Base-by-base conservation (phyloP, 2,113 vertebrate species). In the Puma concolor region DNA sequence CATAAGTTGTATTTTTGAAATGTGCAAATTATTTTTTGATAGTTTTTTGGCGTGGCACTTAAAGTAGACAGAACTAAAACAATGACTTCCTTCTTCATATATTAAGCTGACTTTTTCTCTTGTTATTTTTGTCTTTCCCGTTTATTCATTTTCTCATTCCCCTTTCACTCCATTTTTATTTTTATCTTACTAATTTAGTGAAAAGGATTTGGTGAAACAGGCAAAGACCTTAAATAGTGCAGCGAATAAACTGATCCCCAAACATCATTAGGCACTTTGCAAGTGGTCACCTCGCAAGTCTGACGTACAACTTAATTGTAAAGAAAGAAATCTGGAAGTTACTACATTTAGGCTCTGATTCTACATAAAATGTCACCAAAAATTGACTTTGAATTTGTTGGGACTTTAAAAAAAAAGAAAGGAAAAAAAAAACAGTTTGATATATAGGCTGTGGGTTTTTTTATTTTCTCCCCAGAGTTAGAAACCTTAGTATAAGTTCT, bases 201-300 rank as follows among this genome's bases (percentile, higher is more conserved):
- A 99, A 99, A 99, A 99, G 98, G 99, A 99, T 99, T 99, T 99
- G 99, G 99, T 99, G 99, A 99, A 99, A 99, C 99, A 99, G 99
- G 99, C 99, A 99, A 99, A 99, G 98, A 99, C 98, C 98, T 99
- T 99, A 99, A 99, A 99, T 98, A 99, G 99, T 8, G 98, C 99
- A 97, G 99, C 99, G 92, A 99, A 99, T 98, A 99, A 99, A 99
- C 98, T 99, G 97, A 99, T 99, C 91, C 99, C 99, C 98, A 99
- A 99, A 97, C 99, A 99, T 97, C 99, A 99, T 98, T 99, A 99
- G 98, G 97, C 89, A n/a, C 95, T 98, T 98, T 97, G 57, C 63
- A 98, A 88, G 97, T 93, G 96, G 97, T 98, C 98, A 90, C 97
- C 98, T 98, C 87, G 52, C 97, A 98, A 97, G 98, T 98, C 98